Conservation (phyloP, 2,888 invertebrate species). For the Lymantria dispar region DNA sequence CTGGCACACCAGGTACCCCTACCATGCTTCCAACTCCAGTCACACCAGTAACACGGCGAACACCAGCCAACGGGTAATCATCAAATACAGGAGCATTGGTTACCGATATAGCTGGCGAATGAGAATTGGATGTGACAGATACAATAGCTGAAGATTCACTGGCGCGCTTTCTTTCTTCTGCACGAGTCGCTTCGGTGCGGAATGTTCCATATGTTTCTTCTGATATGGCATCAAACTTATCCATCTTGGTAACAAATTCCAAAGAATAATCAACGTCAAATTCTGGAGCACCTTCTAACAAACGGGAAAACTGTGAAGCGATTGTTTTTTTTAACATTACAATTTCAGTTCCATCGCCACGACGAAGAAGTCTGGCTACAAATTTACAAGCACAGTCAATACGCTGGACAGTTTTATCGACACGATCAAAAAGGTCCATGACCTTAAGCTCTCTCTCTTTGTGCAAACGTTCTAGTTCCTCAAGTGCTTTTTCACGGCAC, state of each 20-base stretch:
- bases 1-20: constrained; percentile 48
- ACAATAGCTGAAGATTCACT: constrained; percentile 73
- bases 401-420: constrained; percentile 92
- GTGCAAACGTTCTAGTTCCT: constrained; percentile 89
- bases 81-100: constrained; percentile 90
- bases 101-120: constrained; percentile 78
- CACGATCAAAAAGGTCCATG: constrained; percentile 92
- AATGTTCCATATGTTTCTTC: constrained; percentile 89
- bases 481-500: constrained; percentile 88
- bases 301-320: constrained; percentile 87
- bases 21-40: constrained; percentile 51
- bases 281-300: constrained; percentile 92
- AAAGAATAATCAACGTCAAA: constrained; percentile 90
- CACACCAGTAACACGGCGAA: constrained; percentile 69
- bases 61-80: constrained; percentile 83
- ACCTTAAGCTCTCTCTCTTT: constrained; percentile 93
- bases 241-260: constrained; percentile 91
- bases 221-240: constrained; percentile 88
- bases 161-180: constrained; percentile 78
- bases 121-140: constrained; percentile 65
- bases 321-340: constrained; percentile 92
- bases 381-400: constrained; percentile 94
- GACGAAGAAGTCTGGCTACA: constrained; percentile 89
- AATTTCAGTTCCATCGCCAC: constrained; percentile 93
- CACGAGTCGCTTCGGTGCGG: constrained; percentile 84